Base-by-base conservation (phyloP, 2,113 vertebrate species). In the Pterocles burchelli region DNA sequence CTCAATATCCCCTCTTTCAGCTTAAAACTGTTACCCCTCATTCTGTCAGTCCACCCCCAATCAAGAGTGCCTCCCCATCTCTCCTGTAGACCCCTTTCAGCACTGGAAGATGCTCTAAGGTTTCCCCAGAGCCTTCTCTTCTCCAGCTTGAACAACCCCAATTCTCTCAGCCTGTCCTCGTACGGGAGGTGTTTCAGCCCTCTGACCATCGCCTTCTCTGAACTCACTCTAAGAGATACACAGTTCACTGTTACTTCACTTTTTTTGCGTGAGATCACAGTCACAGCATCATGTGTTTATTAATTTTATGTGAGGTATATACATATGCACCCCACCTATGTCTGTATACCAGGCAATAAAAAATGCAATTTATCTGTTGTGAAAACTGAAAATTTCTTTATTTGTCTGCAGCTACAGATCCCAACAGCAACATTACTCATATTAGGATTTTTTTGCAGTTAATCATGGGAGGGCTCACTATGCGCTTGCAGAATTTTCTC, bases 221-320 rank as follows among this genome's bases (percentile, higher is more conserved):
- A 41, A 41, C 41, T 41, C 41, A 41, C 41, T 41, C 41, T 41
- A 41, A 41, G 36, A 33, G 49, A 25, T 2, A 21, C 4, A 1
- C 0, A 1, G 5, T 28, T 34, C 16, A 22, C 8, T 46, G 7
- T 11, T 48, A 9, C 4, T 19, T 34, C 16, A 18, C 28, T 11
- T 29, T 75, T 41, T 36, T 28, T 31, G 1, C 9, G 3, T 16
- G 8, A 31, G 34, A 7, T 46, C 2, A 1, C 8, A 28, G 10
- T 9, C 26, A 7, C 28, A 19, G 29, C 20, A 10, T 2, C 0
- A 15, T 0, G 1, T 9, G 6, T 67, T 62, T 17, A 16, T 6
- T 15, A 43, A 7, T 68, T 83, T 75, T 45, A 41, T 5, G 7
- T 6, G 52, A 12, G 6, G 9, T 36, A 6, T 10, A 21, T 11